These are phyloP conservation scores for Phasianus colchicus DNA, from an alignment of 2,113 vertebrate genomes.

Conservation along the genomic window DNA sequence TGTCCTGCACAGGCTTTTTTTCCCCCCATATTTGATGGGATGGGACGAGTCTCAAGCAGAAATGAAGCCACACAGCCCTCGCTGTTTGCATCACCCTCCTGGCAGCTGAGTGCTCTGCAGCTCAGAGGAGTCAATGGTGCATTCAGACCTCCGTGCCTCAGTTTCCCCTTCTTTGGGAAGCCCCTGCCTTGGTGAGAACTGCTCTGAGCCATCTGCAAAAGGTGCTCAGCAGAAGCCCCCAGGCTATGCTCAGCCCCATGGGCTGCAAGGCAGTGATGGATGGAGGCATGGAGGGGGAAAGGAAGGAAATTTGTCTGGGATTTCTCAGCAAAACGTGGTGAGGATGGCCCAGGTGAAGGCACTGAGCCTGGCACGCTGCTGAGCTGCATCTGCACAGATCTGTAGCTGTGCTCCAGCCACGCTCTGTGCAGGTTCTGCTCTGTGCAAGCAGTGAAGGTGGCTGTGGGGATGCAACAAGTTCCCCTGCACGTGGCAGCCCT, in stretches of 20 bases:
- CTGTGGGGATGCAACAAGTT: accelerated
- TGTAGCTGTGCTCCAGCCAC: not conserved
- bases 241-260: not conserved
- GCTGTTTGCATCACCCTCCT: accelerated
- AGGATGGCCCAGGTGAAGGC: not conserved
- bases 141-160: not conserved
- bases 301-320: not conserved
- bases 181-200: not conserved
- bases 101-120: not conserved
- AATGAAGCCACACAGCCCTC: not conserved
- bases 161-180: not conserved
- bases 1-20: not conserved
- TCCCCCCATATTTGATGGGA: not conserved
- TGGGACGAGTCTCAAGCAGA: not conserved
- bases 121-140: not conserved
- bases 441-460: accelerated
- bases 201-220: not conserved
- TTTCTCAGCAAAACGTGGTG: not conserved
- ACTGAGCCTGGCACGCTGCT: not conserved
- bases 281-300: not conserved
- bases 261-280: not conserved
- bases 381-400: not conserved
- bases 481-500: accelerated
- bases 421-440: accelerated
- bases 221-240: not conserved